Conservation (phyloP, 2,888 invertebrate species). For the Oscheius sp. region DNA sequence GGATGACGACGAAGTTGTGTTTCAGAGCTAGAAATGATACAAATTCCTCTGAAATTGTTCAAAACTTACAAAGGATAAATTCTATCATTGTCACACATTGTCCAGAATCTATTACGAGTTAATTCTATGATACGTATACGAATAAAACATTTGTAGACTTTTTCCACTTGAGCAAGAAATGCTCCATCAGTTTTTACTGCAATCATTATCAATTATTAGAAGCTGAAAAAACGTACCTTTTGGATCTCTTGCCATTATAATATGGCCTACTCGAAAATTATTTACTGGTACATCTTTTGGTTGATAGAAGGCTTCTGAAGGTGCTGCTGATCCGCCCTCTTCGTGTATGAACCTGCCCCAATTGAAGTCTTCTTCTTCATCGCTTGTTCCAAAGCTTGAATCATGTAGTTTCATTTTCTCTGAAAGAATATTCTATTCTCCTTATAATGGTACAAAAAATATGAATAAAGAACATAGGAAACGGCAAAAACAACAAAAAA, state of each 20-base stretch:
- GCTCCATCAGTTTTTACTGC: background rate
- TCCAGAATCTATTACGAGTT: background rate
- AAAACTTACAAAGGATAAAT: conserved; percentile 15
- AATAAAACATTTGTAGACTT: conserved; percentile 13
- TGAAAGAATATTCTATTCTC: background rate
- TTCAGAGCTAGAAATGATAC: background rate
- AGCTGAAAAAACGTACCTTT: background rate
- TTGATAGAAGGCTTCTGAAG: conserved; percentile 3
- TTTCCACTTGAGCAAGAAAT: conserved; percentile 8
- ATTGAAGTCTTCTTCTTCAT: conserved; percentile 5
- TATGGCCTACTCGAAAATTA: background rate
- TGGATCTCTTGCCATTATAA: conserved; percentile 11
- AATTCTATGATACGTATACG: background rate
- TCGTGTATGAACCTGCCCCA: background rate
- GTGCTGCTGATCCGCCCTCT: background rate
- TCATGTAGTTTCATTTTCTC: background rate
- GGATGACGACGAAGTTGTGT: conserved; percentile 15
- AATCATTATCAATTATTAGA: no score
- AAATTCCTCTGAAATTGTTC: background rate
- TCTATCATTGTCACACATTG: conserved; percentile 17
- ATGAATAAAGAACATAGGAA: no score
- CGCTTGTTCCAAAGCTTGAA: conserved; percentile 1
- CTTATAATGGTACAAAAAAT: background rate
- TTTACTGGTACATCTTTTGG: conserved; percentile 6
- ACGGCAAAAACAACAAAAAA: no score